Evolutionary conservation across 2,113 vertebrate species (phyloP).

Genomic region (Zosterops borbonicus): DNA sequence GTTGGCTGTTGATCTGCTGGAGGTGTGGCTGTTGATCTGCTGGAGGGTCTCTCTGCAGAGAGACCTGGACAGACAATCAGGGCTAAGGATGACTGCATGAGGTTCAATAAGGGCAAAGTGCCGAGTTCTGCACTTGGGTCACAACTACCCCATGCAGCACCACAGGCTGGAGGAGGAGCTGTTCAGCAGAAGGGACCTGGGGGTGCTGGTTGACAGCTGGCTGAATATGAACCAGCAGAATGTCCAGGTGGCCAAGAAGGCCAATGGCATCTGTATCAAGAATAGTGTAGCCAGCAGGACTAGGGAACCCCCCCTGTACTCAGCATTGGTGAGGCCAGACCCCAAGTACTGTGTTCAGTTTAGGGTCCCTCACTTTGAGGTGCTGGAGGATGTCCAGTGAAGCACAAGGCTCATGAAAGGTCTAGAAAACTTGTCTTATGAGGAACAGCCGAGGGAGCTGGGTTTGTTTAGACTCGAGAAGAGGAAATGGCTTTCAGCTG

Average conservation of each 20-base stretch:
- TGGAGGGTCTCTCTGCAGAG: not conserved
- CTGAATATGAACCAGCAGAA: not conserved
- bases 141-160: not conserved
- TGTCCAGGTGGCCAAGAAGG: not conserved
- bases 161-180: not conserved
- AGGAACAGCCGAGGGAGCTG: not conserved
- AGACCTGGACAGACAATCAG: not conserved
- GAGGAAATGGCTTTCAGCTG: not conserved
- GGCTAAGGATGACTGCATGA: not conserved
- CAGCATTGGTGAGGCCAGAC: not conserved
- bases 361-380: not conserved
- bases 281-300: not conserved
- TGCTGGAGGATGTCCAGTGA: not conserved
- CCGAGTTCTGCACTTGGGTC: not conserved
- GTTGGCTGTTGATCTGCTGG: no score
- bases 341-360: not conserved
- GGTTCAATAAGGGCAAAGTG: not conserved
- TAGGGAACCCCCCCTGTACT: not conserved
- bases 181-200: not conserved
- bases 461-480: not conserved
- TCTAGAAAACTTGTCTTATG: not conserved
- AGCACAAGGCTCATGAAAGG: not conserved
- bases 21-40: not conserved
- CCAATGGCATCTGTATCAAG: not conserved
- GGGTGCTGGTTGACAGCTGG: not conserved